phyloP scores from a whole-genome alignment of 1,140 invertebrate species.

The Theocolax elegans region DNA sequence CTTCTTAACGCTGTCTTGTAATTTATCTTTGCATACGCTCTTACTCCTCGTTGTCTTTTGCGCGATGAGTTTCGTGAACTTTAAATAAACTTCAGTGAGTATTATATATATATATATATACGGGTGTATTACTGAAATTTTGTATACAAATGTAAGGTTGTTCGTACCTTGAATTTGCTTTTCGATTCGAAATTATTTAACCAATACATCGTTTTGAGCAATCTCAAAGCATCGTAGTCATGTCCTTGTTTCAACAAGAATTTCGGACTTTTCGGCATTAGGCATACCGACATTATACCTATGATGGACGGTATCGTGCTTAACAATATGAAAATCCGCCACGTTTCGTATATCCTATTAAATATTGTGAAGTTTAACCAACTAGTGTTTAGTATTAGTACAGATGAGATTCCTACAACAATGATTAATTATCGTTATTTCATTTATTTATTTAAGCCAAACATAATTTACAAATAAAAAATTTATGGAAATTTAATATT shows the following conservation, averaged over 20 bases:
- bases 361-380: constrained; percentile 55
- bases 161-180: too few species aligned
- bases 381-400: constrained; percentile 63
- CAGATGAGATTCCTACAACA: too few species aligned
- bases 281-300: constrained; percentile 53
- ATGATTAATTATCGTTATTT: too few species aligned
- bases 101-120: too few species aligned
- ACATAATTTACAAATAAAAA: too few species aligned
- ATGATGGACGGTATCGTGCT: constrained; percentile 57
- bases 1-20: not conserved
- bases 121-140: too few species aligned
- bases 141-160: too few species aligned
- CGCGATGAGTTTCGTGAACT: not conserved
- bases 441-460: too few species aligned
- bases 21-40: not conserved
- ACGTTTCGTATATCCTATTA: constrained; percentile 63
- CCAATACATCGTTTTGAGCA: constrained; percentile 63
- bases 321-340: constrained; percentile 70
- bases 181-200: constrained; percentile 60
- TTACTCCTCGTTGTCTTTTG: not conserved
- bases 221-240: constrained; percentile 57
- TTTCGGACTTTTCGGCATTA: constrained; percentile 68
- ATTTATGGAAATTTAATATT: too few species aligned
- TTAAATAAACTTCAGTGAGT: too few species aligned
- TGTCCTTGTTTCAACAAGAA: constrained; percentile 65